phyloP scores from a whole-genome alignment of 2,888 invertebrate species.

The Melanargia galathea region DNA sequence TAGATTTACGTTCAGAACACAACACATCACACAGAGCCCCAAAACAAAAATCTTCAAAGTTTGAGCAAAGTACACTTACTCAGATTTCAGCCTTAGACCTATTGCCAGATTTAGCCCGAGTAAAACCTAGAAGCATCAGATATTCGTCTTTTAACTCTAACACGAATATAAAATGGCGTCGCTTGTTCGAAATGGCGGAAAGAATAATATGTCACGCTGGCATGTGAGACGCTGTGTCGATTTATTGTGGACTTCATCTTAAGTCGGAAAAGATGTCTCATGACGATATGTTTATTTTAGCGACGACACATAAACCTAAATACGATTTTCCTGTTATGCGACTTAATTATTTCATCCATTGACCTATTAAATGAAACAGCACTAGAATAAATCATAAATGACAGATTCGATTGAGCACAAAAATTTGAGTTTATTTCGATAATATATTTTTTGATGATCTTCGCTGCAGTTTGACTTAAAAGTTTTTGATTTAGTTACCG shows the following conservation, averaged over 20 bases:
- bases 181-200: slow-evolving; percentile 46
- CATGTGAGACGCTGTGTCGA: slow-evolving; percentile 43
- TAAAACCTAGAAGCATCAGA: too few species aligned
- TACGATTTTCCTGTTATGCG: slow-evolving; percentile 1
- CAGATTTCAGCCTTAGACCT: too few species aligned
- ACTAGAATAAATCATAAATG: not conserved
- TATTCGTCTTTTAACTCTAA: not conserved
- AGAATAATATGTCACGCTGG: slow-evolving; percentile 46
- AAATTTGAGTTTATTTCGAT: too few species aligned
- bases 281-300: slow-evolving; percentile 19
- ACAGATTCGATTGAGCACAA: not conserved
- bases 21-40: too few species aligned
- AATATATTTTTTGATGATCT: too few species aligned
- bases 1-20: too few species aligned
- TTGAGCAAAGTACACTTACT: too few species aligned
- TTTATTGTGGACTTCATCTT: slow-evolving; percentile 42
- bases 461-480: too few species aligned
- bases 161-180: slow-evolving; percentile 47
- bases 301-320: not conserved
- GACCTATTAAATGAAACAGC: not conserved
- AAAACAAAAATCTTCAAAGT: too few species aligned
- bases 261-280: slow-evolving; percentile 33
- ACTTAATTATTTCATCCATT: not conserved
- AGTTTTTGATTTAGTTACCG: too few species aligned
- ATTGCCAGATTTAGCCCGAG: too few species aligned